Evolutionary conservation across 2,113 vertebrate species (phyloP).

Genomic region (Lonchura striata): DNA sequence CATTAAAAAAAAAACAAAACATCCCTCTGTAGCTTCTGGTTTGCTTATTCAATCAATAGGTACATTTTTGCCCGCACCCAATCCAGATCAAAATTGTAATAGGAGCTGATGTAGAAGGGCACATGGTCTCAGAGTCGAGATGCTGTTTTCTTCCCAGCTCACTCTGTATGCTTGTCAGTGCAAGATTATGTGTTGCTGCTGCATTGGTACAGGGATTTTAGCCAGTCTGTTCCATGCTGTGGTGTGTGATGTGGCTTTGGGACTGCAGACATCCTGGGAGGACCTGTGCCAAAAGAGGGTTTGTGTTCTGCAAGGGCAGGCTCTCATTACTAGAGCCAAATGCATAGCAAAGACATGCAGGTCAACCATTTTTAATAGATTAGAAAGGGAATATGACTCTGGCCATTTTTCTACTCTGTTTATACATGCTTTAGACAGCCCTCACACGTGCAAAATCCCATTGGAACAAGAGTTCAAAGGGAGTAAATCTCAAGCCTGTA

Average conservation of each 20-base stretch:
- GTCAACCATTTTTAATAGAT: not conserved
- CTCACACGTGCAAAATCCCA: not conserved
- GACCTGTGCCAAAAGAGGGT: not conserved
- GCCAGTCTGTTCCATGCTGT: not conserved
- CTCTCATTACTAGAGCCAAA: not conserved
- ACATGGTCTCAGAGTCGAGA: not conserved
- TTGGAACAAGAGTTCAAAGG: conserved; percentile 54
- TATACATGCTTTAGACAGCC: not conserved
- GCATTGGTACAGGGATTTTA: not conserved
- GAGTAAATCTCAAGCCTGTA: conserved; percentile 65
- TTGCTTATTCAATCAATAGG: not conserved
- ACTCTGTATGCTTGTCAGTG: not conserved
- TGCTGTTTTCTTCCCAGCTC: not conserved
- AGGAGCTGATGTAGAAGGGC: not conserved
- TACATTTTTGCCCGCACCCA: not conserved
- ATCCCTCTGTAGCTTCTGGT: not conserved
- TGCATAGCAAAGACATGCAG: not conserved
- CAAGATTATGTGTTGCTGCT: not conserved
- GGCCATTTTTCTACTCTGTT: not conserved
- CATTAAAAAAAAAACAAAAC: not conserved
- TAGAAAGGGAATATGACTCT: not conserved
- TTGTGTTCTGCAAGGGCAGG: not conserved
- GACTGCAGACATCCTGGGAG: not conserved
- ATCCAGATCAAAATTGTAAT: not conserved
- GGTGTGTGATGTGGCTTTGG: not conserved